Base-by-base conservation (phyloP, 2,888 invertebrate species). In the Rotaria macrura region DNA sequence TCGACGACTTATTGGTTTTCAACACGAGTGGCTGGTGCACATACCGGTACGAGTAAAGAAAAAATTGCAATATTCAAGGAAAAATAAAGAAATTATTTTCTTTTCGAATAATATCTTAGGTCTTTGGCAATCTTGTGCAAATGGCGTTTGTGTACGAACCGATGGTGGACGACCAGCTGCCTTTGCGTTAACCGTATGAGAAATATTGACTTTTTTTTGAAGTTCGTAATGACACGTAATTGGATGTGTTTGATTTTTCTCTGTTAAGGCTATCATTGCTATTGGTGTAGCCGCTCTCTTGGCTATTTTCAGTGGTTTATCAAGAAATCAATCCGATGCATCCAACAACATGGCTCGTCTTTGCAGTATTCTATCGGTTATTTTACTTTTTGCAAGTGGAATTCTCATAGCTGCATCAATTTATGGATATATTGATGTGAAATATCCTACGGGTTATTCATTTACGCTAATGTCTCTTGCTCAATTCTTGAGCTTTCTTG, bases 341-440 rank as follows among this genome's bases (percentile, higher is more conserved):
- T n/a, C 23, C 79, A 79, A 79, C 17, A 79, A 79, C n/a, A n/a
- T 79, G 23, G 79, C 79, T 43, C 79, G 79, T 79, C n/a, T 79
- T 2, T 79, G 79, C 43, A 43, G 79, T 43, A n/a, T 43, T 43
- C 1, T 79, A n/a, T 79, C 79, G 43, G 79, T 79, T 43, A n/a
- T 79, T 25, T n/a, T 79, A 43, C 79, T 79, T n/a, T 79, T 79
- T n/a, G 25, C 79, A 79, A 79, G 79, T 43, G 79, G 79, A n/a
- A 14, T 79, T 43, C 43, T 79, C 4, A 79, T 79, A 43, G 79
- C 43, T n/a, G 79, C 25, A 79, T 43, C 43, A n/a, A 12, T 79
- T 14, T 43, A n/a, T 23, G 2, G 25, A 10, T 38, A 12, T n/a
- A 10, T 43, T n/a, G 10, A 25, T n/a, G 7, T 7, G 1, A 9